These are phyloP conservation scores for Microcebus ravelobensis DNA, from an alignment of 2,113 vertebrate genomes.

Conservation along the genomic window DNA sequence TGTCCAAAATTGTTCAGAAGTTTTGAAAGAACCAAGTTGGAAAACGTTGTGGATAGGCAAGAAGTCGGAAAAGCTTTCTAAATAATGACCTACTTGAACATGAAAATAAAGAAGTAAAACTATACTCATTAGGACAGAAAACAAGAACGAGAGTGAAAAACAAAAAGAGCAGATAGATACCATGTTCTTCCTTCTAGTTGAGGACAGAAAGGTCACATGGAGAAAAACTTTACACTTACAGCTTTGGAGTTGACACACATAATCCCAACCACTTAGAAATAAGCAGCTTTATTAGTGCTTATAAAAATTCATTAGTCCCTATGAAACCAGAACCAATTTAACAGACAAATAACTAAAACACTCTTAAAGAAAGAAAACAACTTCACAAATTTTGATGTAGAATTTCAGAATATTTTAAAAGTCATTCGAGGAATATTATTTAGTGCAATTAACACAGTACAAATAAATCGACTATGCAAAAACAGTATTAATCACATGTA, in stretches of 20 bases:
- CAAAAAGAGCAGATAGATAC: neutral
- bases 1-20: neutral
- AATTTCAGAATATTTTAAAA: neutral
- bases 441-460: neutral
- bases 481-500: neutral
- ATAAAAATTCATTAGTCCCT: neutral
- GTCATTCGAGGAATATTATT: neutral
- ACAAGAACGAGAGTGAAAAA: neutral
- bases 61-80: neutral
- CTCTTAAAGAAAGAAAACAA: neutral
- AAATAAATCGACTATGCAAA: neutral
- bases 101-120: neutral
- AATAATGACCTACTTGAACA: constrained; percentile 2
- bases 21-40: neutral
- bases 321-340: neutral
- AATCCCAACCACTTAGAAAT: neutral
- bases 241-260: neutral
- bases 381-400: neutral
- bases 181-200: neutral
- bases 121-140: neutral
- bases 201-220: neutral
- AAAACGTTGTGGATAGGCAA: neutral
- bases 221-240: neutral
- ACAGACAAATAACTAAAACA: neutral
- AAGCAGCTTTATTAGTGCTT: neutral